Conservation (phyloP, 2,888 invertebrate genomes). For the Patella ulyssiponensis region DNA sequence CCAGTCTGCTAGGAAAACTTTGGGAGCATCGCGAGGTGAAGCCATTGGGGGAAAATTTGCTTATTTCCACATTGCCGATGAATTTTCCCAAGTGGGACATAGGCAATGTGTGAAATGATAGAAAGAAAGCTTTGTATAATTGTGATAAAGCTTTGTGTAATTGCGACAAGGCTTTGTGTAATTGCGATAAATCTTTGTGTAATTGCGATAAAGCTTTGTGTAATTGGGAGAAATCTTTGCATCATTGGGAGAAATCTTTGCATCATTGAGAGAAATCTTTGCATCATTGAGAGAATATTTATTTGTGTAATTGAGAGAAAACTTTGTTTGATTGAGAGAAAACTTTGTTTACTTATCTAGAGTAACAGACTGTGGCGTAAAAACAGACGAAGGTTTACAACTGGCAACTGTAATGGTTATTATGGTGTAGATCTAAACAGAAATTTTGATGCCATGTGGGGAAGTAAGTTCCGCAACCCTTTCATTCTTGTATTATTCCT, state of each 20-base stretch:
- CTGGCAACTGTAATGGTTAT: not conserved
- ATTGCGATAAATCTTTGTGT: too few relatives aligned
- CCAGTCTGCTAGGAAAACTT: too few relatives aligned
- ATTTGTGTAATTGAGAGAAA: not conserved
- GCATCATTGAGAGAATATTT: not conserved
- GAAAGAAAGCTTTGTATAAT: too few relatives aligned
- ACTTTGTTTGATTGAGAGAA: not conserved
- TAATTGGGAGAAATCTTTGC: not conserved
- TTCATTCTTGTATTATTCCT: too few relatives aligned
- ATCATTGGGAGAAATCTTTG: not conserved
- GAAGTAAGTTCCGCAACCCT: not conserved
- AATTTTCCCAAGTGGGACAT: too few relatives aligned
- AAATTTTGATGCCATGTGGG: not conserved
- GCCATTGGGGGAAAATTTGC: too few relatives aligned
- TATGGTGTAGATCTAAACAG: slow-evolving; percentile 1
- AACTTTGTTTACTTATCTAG: not conserved
- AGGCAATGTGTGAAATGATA: too few relatives aligned
- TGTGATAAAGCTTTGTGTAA: too few relatives aligned
- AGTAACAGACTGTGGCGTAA: not conserved
- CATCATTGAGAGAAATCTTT: not conserved
- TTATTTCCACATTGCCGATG: too few relatives aligned
- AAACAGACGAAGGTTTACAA: not conserved
- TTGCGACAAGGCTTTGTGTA: not conserved
- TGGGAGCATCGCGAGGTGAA: too few relatives aligned
- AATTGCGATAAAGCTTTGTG: not conserved